Base-by-base conservation (phyloP, 2,888 invertebrate genomes). In the Lordiphosa fenestrarum region DNA sequence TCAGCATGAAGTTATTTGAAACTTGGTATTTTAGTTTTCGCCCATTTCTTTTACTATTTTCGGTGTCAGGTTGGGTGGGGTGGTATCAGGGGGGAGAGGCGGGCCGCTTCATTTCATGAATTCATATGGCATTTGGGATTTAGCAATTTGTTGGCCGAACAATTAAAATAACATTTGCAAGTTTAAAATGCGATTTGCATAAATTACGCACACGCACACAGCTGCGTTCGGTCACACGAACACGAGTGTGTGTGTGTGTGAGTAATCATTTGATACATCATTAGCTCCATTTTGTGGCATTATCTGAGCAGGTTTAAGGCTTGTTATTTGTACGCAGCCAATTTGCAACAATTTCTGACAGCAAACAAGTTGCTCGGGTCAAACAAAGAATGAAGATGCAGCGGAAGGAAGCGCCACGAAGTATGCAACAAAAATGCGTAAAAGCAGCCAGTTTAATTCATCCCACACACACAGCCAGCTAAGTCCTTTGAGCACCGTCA, bases 131-230 rank as follows among this genome's bases (percentile, higher is more conserved):
- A 12, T 36, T 48, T n/a, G 49, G 56, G 47, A 35, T 7, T 35
- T 57, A n/a, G 2, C 39, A 25, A 15, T 15, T 38, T 30, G 48
- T 53, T 62, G 61, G 59, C 64, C 40, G 48, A 74, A 52, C 67
- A 78, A 81, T 81, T 71, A 78, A 75, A 75, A 71, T 42, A 67
- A 65, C 59, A 71, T 71, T 80, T 57, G 56, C 64, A 57, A 58
- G 59, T 61, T 51, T 53, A 63, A 65, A 66, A 63, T 63, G 52
- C 41, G 62, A 69, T 69, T 66, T 71, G 68, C 58, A 71, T 74
- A 65, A 65, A 71, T 68, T 68, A 52, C 58, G 51, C 30, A 25
- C 37, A 19, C 10, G 48, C 41, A 38, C 48, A 37, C 59, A 54
- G 65, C 65, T 65, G 65, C 59, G 58, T 36, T 35, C 19, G 46